Conservation (phyloP, 2,797 vertebrate species). For the Natrix natrix region DNA sequence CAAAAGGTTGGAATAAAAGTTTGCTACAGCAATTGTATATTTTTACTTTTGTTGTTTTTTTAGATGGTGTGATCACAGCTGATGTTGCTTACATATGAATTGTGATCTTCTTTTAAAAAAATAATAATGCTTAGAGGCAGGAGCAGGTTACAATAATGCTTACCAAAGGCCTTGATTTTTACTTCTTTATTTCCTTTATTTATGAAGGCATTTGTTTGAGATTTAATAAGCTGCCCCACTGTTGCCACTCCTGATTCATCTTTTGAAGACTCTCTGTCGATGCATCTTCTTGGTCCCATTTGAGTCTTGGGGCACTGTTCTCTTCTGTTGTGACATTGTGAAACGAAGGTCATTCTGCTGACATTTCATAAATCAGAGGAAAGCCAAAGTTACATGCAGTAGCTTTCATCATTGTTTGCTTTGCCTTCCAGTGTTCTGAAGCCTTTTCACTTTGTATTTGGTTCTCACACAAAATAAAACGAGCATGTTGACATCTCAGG, state of each 20-base stretch:
- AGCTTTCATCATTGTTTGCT: slow-evolving; percentile 21
- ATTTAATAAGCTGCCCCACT: background rate
- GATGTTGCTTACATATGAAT: background rate
- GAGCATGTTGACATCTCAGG: slow-evolving; percentile 7
- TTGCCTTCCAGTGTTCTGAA: slow-evolving; percentile 8
- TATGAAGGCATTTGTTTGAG: background rate
- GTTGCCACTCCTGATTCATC: background rate
- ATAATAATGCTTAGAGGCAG: background rate
- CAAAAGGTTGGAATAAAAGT: background rate
- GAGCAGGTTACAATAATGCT: background rate
- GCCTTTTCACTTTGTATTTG: slow-evolving; percentile 25
- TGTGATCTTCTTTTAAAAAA: background rate
- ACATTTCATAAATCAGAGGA: background rate
- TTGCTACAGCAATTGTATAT: background rate
- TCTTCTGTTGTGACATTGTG: background rate
- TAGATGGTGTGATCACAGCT: background rate
- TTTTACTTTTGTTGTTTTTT: background rate
- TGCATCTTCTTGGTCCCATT: background rate
- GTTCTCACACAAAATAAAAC: background rate
- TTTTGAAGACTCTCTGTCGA: background rate
- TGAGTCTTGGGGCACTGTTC: background rate
- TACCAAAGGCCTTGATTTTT: background rate
- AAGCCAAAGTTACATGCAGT: background rate
- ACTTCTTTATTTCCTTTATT: background rate
- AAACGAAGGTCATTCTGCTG: slow-evolving; percentile 6